Evolutionary conservation across 2,888 invertebrate genomes (phyloP).

Genomic region (Sphinx pinastri): DNA sequence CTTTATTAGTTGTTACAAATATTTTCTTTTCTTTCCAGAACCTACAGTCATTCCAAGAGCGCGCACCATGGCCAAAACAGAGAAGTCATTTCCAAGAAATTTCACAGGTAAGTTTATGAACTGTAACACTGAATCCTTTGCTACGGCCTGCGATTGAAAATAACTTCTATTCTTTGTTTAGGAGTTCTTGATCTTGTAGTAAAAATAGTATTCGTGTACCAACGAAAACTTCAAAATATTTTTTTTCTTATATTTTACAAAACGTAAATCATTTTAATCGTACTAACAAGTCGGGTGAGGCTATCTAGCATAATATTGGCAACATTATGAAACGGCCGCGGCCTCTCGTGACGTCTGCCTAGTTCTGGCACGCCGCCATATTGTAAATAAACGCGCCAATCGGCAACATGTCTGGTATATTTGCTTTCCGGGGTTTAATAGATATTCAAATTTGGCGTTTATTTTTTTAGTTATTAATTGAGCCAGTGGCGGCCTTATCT

Average conservation of each 20-base stretch:
- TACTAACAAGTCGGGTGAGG: neutral
- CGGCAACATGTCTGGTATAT: slow-evolving; percentile 40
- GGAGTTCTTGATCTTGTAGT: slow-evolving; percentile 13
- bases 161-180: neutral
- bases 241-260: neutral
- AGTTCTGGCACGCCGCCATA: slow-evolving; percentile 65
- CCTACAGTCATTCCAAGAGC: slow-evolving; percentile 63
- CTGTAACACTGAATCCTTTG: neutral
- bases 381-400: slow-evolving; percentile 66
- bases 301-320: slow-evolving; percentile 37
- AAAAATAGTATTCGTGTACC: neutral
- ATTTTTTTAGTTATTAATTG: neutral
- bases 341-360: slow-evolving; percentile 39
- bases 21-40: slow-evolving; percentile 60
- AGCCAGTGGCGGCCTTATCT: neutral
- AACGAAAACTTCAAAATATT: neutral
- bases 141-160: neutral
- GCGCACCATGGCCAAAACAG: slow-evolving; percentile 75
- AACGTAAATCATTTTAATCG: slow-evolving; percentile 8
- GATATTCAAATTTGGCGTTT: neutral
- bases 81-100: slow-evolving; percentile 80
- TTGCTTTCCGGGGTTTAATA: slow-evolving; percentile 50
- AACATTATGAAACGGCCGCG: slow-evolving; percentile 34
- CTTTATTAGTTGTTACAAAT: neutral
- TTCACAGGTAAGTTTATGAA: slow-evolving; percentile 68